Evolutionary conservation across 2,113 vertebrate species (phyloP).

Genomic region (Saccopteryx bilineata): DNA sequence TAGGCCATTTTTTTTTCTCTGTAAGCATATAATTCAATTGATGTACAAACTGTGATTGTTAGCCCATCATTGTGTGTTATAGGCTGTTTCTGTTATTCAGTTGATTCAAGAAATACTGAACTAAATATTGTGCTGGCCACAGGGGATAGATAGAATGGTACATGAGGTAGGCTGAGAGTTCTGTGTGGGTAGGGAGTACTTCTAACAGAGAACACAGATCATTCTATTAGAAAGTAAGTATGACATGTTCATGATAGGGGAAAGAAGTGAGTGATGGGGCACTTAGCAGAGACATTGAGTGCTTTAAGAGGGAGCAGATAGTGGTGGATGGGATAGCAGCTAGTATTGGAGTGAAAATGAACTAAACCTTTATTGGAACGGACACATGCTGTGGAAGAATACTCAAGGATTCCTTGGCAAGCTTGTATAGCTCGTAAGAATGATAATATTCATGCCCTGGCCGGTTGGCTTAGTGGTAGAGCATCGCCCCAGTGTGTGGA

Average conservation of each 20-base stretch:
- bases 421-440: neutral
- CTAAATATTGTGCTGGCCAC: constrained; percentile 9
- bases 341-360: neutral
- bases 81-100: neutral
- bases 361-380: neutral
- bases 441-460: neutral
- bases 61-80: neutral
- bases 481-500: no score
- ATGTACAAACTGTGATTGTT: neutral
- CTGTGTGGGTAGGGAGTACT: neutral
- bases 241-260: neutral
- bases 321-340: neutral
- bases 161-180: neutral
- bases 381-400: neutral
- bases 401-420: neutral
- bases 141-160: neutral
- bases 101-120: constrained; percentile 21
- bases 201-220: neutral
- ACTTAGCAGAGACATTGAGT: neutral
- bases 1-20: neutral
- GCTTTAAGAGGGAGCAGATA: constrained; percentile 23
- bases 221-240: neutral
- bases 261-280: neutral
- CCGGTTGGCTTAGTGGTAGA: no score
- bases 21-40: neutral